These are phyloP conservation scores for Amyelois transitella DNA, from an alignment of 1,140 invertebrate genomes.

Conservation along the genomic window DNA sequence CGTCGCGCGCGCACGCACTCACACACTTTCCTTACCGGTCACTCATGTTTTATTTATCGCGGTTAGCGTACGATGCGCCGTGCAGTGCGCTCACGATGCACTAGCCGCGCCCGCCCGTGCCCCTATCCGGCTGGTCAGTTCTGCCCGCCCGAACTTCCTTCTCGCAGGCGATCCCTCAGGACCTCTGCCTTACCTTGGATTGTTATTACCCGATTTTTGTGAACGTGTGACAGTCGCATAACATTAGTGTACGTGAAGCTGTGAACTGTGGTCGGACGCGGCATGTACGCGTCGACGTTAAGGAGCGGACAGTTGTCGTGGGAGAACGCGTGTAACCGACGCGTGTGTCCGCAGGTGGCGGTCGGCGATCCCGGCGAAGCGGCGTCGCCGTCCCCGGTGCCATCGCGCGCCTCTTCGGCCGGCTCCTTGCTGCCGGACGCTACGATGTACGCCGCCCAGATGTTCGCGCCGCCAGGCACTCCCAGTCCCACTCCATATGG, in stretches of 20 bases:
- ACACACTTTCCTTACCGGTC: conserved; percentile 62
- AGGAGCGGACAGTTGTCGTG: conserved; percentile 68
- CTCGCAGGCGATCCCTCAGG: conserved; percentile 26
- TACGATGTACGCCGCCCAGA: conserved; percentile 71
- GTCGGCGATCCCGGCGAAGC: conserved; percentile 64
- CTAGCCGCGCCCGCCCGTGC: conserved; percentile 70
- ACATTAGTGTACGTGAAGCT: conserved; percentile 61
- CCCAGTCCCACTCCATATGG: conserved; percentile 70
- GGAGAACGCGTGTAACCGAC: conserved; percentile 71
- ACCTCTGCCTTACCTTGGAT: conserved; percentile 31
- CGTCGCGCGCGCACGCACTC: conserved; percentile 71
- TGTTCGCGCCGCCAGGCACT: conserved; percentile 69
- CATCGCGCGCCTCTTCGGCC: conserved; percentile 64
- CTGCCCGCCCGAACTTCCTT: conserved; percentile 44
- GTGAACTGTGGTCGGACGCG: conserved; percentile 66
- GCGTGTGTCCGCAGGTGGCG: conserved; percentile 73
- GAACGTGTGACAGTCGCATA: conserved; percentile 46
- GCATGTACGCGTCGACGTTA: conserved; percentile 69
- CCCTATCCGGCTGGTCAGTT: conserved; percentile 53
- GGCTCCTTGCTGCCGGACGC: conserved; percentile 70
- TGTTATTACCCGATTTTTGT: conserved; percentile 27
- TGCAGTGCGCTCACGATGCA: conserved; percentile 56
- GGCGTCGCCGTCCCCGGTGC: conserved; percentile 65
- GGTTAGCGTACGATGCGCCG: conserved; percentile 62
- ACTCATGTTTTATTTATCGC: conserved; percentile 65